These are phyloP conservation scores for Channa argus DNA, from an alignment of 2,113 vertebrate species.

Conservation along the genomic window DNA sequence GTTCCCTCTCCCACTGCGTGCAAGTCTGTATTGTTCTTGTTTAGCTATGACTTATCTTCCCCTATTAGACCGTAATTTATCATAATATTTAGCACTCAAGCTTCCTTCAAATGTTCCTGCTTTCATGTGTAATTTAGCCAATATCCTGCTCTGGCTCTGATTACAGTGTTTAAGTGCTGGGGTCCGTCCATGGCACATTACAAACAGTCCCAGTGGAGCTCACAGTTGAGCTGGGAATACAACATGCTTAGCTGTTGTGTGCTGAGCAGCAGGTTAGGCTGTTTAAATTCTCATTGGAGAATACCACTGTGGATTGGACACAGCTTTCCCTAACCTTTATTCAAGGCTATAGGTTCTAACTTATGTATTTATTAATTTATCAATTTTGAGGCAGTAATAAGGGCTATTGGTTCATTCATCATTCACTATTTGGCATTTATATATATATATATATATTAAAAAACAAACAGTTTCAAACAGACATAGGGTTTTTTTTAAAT, in stretches of 20 bases:
- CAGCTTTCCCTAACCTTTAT: neutral
- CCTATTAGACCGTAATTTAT: slow-evolving; percentile 79
- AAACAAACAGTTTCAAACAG: no score
- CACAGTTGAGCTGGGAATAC: slow-evolving; percentile 64
- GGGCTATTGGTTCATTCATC: no score
- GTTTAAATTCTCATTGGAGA: slow-evolving; percentile 13
- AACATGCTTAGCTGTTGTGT: slow-evolving; percentile 17
- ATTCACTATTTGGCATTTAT: no score
- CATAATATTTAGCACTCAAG: slow-evolving; percentile 80
- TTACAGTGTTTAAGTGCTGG: slow-evolving; percentile 76
- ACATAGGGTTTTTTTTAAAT: no score
- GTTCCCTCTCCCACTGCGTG: slow-evolving; percentile 52
- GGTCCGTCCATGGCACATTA: slow-evolving; percentile 71
- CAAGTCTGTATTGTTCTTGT: slow-evolving; percentile 72
- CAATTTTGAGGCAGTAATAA: no score
- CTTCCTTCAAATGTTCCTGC: slow-evolving; percentile 78
- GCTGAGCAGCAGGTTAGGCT: slow-evolving; percentile 41
- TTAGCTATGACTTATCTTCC: slow-evolving; percentile 70
- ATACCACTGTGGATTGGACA: neutral
- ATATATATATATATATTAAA: no score
- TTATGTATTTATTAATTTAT: neutral
- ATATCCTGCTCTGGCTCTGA: slow-evolving; percentile 83
- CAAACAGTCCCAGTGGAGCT: slow-evolving; percentile 69
- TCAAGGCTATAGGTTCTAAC: neutral
- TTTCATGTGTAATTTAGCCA: slow-evolving; percentile 84